Percentiles rank a stretch among this genome's conserved stretches.
Evolutionary conservation across 2,797 vertebrate species (phyloP).

Genomic region (Myoxocephalus aenaeus): DNA sequence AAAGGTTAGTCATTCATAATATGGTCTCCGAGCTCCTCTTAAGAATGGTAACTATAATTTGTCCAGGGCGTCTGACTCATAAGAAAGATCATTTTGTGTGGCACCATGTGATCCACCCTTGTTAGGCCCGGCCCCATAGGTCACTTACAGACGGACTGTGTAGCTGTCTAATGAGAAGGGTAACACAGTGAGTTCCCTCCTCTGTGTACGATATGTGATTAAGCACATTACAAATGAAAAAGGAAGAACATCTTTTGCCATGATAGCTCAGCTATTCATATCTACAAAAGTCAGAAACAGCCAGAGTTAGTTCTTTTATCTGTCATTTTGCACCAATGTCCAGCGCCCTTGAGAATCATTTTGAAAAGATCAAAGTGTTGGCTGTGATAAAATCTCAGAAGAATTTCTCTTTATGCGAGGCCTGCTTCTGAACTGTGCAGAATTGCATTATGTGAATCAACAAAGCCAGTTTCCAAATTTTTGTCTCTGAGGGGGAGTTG

Average conservation of each 20-base stretch:
- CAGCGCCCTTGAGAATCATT: slow-evolving; percentile 32
- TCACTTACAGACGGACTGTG: not conserved
- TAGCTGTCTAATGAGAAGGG: not conserved
- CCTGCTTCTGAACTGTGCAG: slow-evolving; percentile 35
- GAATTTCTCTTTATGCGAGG: slow-evolving; percentile 16
- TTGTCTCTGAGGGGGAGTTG: slow-evolving; percentile 27
- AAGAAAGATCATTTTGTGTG: not conserved
- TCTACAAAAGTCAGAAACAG: slow-evolving; percentile 24
- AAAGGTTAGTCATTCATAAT: not conserved
- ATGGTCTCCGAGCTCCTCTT: not conserved
- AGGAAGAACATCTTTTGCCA: not conserved
- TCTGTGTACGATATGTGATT: not conserved
- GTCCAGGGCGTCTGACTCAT: slow-evolving; percentile 2
- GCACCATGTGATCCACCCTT: not conserved
- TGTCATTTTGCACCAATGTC: slow-evolving; percentile 32
- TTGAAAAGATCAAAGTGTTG: slow-evolving; percentile 43
- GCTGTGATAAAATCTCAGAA: slow-evolving; percentile 45
- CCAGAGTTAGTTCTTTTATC: slow-evolving; percentile 25
- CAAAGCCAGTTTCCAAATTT: slow-evolving; percentile 46
- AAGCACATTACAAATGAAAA: not conserved
- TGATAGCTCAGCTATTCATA: slow-evolving; percentile 7
- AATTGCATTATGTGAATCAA: slow-evolving; percentile 55
- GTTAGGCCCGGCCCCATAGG: not conserved
- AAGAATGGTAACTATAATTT: not conserved
- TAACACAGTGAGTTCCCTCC: not conserved